Percentiles rank a stretch among this genome's conserved stretches.
Conservation (phyloP, 2,888 invertebrate genomes). For the Branchipolynoe longqiensis region DNA sequence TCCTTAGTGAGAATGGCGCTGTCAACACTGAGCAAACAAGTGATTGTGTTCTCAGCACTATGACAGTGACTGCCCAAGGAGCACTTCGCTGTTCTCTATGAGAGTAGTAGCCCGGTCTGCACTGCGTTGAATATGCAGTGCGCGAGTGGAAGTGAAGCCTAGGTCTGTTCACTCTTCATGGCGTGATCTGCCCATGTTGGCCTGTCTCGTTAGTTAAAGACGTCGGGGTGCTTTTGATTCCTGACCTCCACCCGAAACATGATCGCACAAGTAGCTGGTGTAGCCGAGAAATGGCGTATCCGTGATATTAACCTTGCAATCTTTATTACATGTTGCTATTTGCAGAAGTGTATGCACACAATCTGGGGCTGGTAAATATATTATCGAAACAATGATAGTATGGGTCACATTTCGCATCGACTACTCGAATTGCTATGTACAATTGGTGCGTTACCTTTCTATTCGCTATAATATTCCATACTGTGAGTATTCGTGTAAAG, state of each 20-base stretch:
- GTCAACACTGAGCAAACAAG: no score
- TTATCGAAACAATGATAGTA: background rate
- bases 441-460: conserved; percentile 23
- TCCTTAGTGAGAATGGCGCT: no score
- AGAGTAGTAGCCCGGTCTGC: no score
- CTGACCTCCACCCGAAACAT: no score
- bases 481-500: background rate
- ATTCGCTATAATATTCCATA: conserved; percentile 30
- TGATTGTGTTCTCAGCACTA: no score
- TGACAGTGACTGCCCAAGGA: no score
- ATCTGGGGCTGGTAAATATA: conserved; percentile 19
- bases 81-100: no score
- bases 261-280: conserved; percentile 26
- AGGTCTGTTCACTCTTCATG: background rate
- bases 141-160: no score
- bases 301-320: conserved; percentile 46
- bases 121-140: no score
- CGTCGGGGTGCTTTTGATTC: no score
- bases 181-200: no score
- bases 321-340: conserved; percentile 12
- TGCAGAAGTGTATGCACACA: conserved; percentile 10
- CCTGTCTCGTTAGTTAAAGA: no score
- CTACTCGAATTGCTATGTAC: conserved; percentile 29
- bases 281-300: conserved; percentile 7
- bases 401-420: conserved; percentile 33